These are phyloP conservation scores for Ramphastos sulfuratus DNA, from an alignment of 2,113 vertebrate genomes.

Conservation along the genomic window DNA sequence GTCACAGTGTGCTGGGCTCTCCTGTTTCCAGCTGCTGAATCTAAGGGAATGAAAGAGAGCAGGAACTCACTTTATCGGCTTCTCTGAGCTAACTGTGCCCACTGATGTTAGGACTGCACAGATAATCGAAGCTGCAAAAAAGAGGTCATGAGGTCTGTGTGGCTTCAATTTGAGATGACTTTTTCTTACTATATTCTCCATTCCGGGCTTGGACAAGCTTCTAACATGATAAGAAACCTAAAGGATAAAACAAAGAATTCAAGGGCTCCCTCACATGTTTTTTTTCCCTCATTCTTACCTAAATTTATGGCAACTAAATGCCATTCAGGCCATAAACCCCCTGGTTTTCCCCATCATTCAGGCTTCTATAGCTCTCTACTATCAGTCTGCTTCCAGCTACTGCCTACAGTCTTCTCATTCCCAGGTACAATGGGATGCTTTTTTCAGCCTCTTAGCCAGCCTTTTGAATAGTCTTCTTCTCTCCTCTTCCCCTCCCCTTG, in stretches of 20 bases:
- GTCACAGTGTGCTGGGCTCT: background rate
- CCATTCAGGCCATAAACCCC: background rate
- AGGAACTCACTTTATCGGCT: background rate
- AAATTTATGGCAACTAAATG: background rate
- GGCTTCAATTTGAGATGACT: background rate
- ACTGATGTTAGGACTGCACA: background rate
- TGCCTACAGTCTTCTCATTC: background rate
- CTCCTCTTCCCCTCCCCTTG: background rate
- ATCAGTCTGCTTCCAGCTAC: background rate
- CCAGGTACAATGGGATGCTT: background rate
- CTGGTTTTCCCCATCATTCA: fast-evolving
- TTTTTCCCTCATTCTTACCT: background rate
- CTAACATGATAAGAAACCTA: background rate
- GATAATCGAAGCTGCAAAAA: background rate
- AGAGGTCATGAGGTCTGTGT: fast-evolving
- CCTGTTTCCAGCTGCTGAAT: background rate
- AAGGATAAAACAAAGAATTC: background rate
- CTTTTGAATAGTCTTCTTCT: background rate
- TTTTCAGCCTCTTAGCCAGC: background rate
- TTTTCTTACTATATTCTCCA: background rate
- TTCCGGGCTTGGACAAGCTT: background rate
- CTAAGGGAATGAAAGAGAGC: background rate
- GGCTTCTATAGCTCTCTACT: background rate
- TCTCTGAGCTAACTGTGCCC: fast-evolving
- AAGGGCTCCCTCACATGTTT: background rate